Conservation (phyloP, 2,888 invertebrate genomes). For the Melieria omissa region DNA sequence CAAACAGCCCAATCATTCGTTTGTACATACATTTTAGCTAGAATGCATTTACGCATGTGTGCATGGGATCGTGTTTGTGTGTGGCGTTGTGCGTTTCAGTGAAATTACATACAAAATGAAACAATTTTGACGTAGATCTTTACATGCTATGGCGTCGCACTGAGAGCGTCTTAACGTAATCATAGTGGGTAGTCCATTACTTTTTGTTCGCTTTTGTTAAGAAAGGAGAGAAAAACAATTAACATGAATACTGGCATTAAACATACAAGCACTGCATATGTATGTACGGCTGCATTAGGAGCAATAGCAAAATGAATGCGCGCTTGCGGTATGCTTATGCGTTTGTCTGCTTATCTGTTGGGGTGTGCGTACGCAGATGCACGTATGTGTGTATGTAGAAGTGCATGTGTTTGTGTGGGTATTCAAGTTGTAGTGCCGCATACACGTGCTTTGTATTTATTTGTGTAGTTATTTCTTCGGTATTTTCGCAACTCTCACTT, state of each 20-base stretch:
- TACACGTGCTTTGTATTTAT: not conserved
- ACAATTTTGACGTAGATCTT: too few relatives aligned
- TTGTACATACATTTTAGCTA: slow-evolving; percentile 1
- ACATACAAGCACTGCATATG: too few relatives aligned
- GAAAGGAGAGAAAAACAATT: too few relatives aligned
- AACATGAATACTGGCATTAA: too few relatives aligned
- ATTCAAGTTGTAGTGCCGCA: not conserved
- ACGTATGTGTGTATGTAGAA: slow-evolving; percentile 24
- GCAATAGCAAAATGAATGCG: not conserved
- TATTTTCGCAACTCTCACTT: slow-evolving; percentile 16
- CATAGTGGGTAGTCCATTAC: too few relatives aligned
- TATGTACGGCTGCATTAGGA: too few relatives aligned
- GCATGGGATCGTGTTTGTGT: not conserved
- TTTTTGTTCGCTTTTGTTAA: too few relatives aligned
- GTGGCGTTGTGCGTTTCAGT: not conserved
- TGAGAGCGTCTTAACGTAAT: too few relatives aligned
- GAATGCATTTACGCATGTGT: not conserved
- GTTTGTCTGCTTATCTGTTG: slow-evolving; percentile 12
- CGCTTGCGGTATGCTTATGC: not conserved
- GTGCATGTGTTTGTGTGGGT: slow-evolving; percentile 1
- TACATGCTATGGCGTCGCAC: too few relatives aligned
- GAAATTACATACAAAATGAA: too few relatives aligned
- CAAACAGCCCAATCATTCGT: too few relatives aligned
- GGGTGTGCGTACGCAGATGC: slow-evolving; percentile 16
- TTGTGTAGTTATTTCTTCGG: slow-evolving; percentile 4